phyloP scores from a whole-genome alignment of 92 coral and sea anemone genomes.

The Epizoanthus rinbou region DNA sequence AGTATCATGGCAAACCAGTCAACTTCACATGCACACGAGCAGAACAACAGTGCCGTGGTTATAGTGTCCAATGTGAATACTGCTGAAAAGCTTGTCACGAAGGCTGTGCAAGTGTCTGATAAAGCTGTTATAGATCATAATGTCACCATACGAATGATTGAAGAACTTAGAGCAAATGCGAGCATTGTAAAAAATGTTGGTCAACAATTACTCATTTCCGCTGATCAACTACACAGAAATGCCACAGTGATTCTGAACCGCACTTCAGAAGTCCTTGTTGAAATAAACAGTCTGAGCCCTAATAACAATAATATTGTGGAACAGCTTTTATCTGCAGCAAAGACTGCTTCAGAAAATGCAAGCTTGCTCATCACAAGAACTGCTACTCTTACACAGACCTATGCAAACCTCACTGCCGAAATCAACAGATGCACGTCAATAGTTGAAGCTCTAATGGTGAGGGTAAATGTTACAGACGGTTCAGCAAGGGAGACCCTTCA shows the following conservation, averaged over 20 bases:
- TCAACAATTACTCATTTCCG: constrained; percentile 43
- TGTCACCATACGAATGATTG: constrained; percentile 31
- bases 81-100: constrained; percentile 23
- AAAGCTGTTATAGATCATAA: constrained; percentile 33
- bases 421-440: constrained; percentile 46
- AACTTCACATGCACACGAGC: constrained; percentile 45
- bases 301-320: constrained; percentile 48
- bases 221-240: constrained; percentile 48
- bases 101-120: constrained; percentile 28
- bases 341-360: constrained; percentile 50
- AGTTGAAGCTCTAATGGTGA: constrained; percentile 41
- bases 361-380: constrained; percentile 41
- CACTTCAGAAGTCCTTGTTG: constrained; percentile 49
- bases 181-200: constrained; percentile 48
- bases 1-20: constrained; percentile 53
- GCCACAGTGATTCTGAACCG: constrained; percentile 58
- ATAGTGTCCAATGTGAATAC: constrained; percentile 48
- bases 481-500: constrained; percentile 56
- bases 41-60: constrained; percentile 59
- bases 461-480: constrained; percentile 40
- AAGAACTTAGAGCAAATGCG: constrained; percentile 39
- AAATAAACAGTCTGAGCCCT: constrained; percentile 51
- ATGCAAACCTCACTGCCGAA: constrained; percentile 52
- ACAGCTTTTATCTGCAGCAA: constrained; percentile 47
- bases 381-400: constrained; percentile 37